Base-by-base conservation (phyloP, 2,888 invertebrate species). In the Habrosyne pyritoides region DNA sequence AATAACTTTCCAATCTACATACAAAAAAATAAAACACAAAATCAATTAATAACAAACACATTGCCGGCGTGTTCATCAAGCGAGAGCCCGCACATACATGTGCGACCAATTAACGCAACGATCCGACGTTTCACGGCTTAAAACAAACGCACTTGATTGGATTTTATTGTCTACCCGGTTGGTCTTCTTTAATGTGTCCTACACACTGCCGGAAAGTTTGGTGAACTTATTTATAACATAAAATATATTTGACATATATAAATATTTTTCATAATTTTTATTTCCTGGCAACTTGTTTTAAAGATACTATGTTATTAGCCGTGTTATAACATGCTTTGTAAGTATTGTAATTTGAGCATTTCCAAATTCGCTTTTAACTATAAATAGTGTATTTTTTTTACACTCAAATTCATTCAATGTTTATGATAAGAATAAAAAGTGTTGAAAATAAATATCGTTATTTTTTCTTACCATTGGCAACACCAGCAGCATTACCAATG, bases 141-240 rank as follows among this genome's bases (percentile, higher is more conserved):
- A 80, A 81, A 81, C 82, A 79, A 77, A 71, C 69, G 75, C 66
- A 71, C 79, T 86, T 90, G 89, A 90, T 91, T 89, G 87, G 70
- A 72, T 87, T 90, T 91, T 89, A 91, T 91, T 90, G 86, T 88
- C 82, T 81, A 75, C 81, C 73, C 79, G 75, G 83, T 82, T 85
- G 84, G 81, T 86, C 84, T 84, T 83, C 75, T 83, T 81, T 75
- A 73, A 76, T 77, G n/a, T 55, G 33, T 52, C 55, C 59, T 64
- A 66, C 64, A 62, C 54, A 68, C 59, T 12, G 54, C 12, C 14
- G 8, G n/a, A 21, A 22, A 54, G 53, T 56, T 59, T 30, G 51
- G 24, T 47, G 21, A 54, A 56, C 53, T 30, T 42, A 47, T 36
- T 52, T 53, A 47, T 47, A 21, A 18, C n/a, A n/a, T n/a, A n/a